These are phyloP conservation scores for Amazona guildingii DNA, from an alignment of 2,113 vertebrate species.

Conservation along the genomic window DNA sequence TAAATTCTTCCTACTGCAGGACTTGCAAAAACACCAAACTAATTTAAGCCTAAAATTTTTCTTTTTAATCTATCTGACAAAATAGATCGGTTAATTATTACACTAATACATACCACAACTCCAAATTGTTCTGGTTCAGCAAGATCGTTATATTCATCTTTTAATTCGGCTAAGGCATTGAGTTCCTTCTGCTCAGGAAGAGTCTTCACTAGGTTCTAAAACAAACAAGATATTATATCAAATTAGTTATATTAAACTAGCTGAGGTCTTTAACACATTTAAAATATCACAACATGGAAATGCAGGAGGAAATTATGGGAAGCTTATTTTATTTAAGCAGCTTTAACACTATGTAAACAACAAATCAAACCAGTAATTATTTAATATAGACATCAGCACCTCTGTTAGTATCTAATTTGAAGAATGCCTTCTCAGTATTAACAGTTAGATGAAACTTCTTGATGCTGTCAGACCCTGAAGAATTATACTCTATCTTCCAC, in stretches of 20 bases:
- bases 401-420: not conserved
- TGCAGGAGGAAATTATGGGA: not conserved
- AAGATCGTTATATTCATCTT: conserved; percentile 91
- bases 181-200: conserved; percentile 95
- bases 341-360: not conserved
- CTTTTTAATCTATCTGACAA: not conserved
- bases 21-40: not conserved
- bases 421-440: not conserved
- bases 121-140: conserved; percentile 96
- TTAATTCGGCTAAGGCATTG: conserved; percentile 87
- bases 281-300: conserved; percentile 33
- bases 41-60: conserved; percentile 2
- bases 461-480: not conserved
- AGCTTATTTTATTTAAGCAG: not conserved
- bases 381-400: conserved; percentile 20
- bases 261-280: not conserved
- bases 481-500: not conserved
- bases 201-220: conserved; percentile 94
- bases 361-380: conserved; percentile 44
- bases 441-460: not conserved
- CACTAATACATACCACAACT: conserved; percentile 88
- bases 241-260: not conserved
- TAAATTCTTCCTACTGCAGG: not conserved
- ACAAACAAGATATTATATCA: conserved; percentile 42
- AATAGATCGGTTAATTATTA: not conserved